Evolutionary conservation across 2,888 invertebrate species (phyloP).

Genomic region (Morpho achilles): DNA sequence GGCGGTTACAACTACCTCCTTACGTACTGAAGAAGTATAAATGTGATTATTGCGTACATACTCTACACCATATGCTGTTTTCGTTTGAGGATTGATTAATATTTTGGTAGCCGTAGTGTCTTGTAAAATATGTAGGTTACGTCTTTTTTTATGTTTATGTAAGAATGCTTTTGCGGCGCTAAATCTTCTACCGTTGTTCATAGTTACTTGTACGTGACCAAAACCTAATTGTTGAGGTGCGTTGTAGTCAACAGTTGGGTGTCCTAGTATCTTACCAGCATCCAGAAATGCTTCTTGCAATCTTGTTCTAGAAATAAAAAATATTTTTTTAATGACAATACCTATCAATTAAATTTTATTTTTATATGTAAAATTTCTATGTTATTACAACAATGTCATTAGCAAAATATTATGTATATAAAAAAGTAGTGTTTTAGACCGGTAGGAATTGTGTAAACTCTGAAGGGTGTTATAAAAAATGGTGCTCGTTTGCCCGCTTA

Average conservation of each 20-base stretch:
- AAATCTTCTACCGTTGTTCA: constrained; percentile 79
- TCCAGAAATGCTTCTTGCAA: constrained; percentile 73
- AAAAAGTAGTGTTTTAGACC: too few relatives aligned
- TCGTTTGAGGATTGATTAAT: constrained; percentile 80
- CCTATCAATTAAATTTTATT: too few relatives aligned
- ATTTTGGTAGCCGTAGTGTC: constrained; percentile 82
- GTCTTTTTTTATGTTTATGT: constrained; percentile 77
- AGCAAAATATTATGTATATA: too few relatives aligned
- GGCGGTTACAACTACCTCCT: constrained; percentile 88
- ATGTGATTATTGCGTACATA: constrained; percentile 75
- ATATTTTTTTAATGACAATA: constrained; percentile 36
- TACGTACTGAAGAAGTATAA: constrained; percentile 79
- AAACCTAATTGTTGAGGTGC: constrained; percentile 81
- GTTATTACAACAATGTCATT: too few relatives aligned
- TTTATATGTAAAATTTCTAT: too few relatives aligned
- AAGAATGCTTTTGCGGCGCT: constrained; percentile 84
- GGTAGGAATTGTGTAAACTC: too few relatives aligned
- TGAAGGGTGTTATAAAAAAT: too few relatives aligned
- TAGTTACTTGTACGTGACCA: constrained; percentile 82
- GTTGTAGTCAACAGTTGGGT: constrained; percentile 84
- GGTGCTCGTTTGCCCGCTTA: too few relatives aligned
- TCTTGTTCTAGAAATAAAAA: constrained; percentile 52
- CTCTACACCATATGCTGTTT: constrained; percentile 83
- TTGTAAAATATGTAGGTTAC: constrained; percentile 84
- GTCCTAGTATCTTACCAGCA: constrained; percentile 82